Percentiles rank a stretch among this genome's conserved stretches.
Conservation (phyloP, 2,113 vertebrate species). For the Butastur rufipennis region DNA sequence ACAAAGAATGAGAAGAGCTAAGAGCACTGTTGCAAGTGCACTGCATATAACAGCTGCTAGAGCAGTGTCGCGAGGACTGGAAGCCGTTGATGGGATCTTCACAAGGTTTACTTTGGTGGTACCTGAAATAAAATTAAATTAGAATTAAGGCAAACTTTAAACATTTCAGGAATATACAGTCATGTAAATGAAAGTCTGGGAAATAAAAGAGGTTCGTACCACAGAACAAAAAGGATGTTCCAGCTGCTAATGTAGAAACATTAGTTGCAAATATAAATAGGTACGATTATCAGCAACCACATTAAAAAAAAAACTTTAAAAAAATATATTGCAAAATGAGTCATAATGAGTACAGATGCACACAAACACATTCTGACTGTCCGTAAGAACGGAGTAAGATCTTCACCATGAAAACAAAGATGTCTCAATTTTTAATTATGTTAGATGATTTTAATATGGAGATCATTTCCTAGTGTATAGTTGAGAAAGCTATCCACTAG, state of each 20-base stretch:
- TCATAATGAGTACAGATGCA: neutral
- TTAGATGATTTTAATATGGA: neutral
- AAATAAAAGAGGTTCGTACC: neutral
- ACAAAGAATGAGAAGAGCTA: conserved; percentile 93
- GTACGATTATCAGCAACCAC: neutral
- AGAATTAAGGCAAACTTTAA: neutral
- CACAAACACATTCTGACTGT: neutral
- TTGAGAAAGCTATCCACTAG: neutral
- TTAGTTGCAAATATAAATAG: neutral
- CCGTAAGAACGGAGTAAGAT: neutral
- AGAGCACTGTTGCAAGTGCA: conserved; percentile 89
- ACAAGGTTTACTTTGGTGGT: conserved; percentile 91
- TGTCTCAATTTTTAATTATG: neutral
- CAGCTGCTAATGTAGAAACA: neutral
- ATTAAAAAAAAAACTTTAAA: neutral
- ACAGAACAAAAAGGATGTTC: neutral
- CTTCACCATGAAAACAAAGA: neutral
- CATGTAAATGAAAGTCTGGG: neutral
- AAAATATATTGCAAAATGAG: neutral
- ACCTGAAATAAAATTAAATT: conserved; percentile 72
- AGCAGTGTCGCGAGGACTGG: conserved; percentile 91
- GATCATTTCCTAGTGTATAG: neutral
- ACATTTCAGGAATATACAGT: neutral
- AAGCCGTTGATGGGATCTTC: conserved; percentile 85
- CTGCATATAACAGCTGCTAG: conserved; percentile 95